A percentile compares a stretch with the other conserved stretches of the same genome.
Conservation (phyloP, 37 sponge, comb jelly and placozoan genomes). For the Chondrosia reniformis region DNA sequence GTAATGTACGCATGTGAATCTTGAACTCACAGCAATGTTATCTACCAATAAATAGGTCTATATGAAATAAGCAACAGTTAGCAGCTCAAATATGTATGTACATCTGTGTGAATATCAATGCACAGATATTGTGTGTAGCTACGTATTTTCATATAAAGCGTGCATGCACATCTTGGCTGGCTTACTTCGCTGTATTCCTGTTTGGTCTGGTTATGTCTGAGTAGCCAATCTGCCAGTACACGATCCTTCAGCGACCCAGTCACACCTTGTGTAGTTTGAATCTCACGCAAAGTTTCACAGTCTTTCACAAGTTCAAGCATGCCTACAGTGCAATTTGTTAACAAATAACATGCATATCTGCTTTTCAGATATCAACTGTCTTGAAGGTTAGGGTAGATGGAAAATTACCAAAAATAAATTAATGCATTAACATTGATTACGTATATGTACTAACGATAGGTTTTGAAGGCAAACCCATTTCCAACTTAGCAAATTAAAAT, state of each 20-base stretch:
- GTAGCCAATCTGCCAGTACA: slow-evolving; percentile 79
- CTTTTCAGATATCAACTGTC: too few relatives aligned
- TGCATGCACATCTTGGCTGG: not conserved
- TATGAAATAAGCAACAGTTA: not conserved
- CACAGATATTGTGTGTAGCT: not conserved
- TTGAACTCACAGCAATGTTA: too few relatives aligned
- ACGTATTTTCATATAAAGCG: not conserved
- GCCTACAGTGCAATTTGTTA: too few relatives aligned
- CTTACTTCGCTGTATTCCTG: slow-evolving; percentile 56
- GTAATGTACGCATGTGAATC: too few relatives aligned
- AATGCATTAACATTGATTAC: too few relatives aligned
- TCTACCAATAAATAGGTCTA: too few relatives aligned
- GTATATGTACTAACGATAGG: too few relatives aligned
- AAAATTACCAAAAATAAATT: too few relatives aligned
- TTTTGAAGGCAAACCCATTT: too few relatives aligned
- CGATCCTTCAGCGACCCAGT: slow-evolving; percentile 87
- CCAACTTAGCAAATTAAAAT: too few relatives aligned
- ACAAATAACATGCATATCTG: too few relatives aligned
- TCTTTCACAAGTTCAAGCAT: slow-evolving; percentile 80
- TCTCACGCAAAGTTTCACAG: slow-evolving; percentile 71
- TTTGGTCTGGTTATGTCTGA: slow-evolving; percentile 82
- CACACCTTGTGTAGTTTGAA: slow-evolving; percentile 82
- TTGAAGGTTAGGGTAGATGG: too few relatives aligned
- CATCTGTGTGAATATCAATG: not conserved
- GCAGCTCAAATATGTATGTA: not conserved